Evolutionary conservation across 2,113 vertebrate species (phyloP), one percentile per base, ranked within the genome.

Genomic region (Calypte anna): DNA sequence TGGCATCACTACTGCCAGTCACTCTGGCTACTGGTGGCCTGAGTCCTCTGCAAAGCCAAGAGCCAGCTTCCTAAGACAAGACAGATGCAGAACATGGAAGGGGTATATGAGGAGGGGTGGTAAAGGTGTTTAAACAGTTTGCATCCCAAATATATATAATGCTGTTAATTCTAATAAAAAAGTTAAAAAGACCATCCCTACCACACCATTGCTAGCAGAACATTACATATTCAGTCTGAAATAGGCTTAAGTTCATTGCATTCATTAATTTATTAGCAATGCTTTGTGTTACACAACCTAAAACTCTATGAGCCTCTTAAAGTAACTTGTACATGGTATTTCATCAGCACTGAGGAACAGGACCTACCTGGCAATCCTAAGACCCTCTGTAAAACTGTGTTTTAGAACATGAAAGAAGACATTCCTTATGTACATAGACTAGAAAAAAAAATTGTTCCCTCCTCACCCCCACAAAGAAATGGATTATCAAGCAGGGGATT

Each of bases 1-100:
- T 0, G 2, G 14, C 16, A 44, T 7, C 14, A 5, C 23, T 10
- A 3, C 23, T 31, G 50, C 25, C 21, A 4, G 20, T 27, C 12
- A 0, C 43, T 20, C 50, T 1, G 1, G 18, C 5, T 40, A 55
- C 4, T 1, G 0, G 9, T 14, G 63, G 9, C 44, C 5, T 5
- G 28, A 23, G 6, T 9, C 61, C 54, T 50, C 5, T 7, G 27
- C 48, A 51, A 58, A 9, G 4, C 17, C 48, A 55, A 27, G 8
- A 75, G 33, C 6, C 20, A 24, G 9, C 54, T 28, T 53, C 48
- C 55, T 4, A 19, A 40, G 14, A 4, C 8, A 20, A 8, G 12
- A 31, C 27, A 5, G 9, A 66, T 3, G 36, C 40, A 54, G 53
- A 69, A 17, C 24, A 6, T 30, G 9, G 0, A 22, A 54, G 25